A percentile compares a stretch with the other conserved stretches of the same genome.
Conservation (phyloP, 1,140 invertebrate genomes). For the Trachelipus rathkii region DNA sequence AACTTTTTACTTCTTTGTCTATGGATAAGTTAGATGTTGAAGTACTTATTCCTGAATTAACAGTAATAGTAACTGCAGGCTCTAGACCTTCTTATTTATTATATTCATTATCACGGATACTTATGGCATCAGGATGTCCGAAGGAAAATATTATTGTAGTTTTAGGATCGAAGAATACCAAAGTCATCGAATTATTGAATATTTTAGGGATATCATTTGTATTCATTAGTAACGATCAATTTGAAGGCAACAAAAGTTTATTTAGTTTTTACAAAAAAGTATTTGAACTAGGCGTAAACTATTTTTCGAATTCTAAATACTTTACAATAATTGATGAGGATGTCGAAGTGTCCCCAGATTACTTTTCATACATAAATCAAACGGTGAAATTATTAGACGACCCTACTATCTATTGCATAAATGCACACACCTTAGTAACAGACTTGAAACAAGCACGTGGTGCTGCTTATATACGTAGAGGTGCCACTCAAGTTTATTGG, state of each 20-base stretch:
- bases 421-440: conserved; percentile 51
- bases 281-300: background rate
- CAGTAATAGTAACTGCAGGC: background rate
- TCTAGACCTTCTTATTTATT: background rate
- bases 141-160: background rate
- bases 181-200: background rate
- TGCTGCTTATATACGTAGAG: conserved; percentile 23
- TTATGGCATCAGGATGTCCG: background rate
- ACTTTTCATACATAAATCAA: conserved; percentile 63
- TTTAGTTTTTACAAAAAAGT: background rate
- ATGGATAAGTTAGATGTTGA: background rate
- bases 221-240: background rate
- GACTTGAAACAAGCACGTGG: conserved; percentile 17
- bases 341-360: conserved; percentile 62
- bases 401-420: conserved; percentile 60
- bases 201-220: background rate
- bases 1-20: background rate
- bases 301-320: background rate
- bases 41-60: background rate
- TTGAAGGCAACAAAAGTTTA: background rate
- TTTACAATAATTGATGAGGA: conserved; percentile 58
- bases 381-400: conserved; percentile 59
- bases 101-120: background rate
- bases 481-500: conserved; percentile 34
- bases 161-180: background rate